A percentile compares a stretch with the other conserved stretches of the same genome.
Evolutionary conservation across 2,113 vertebrate species (phyloP).

Genomic region (Chlorodrepanis virens): DNA sequence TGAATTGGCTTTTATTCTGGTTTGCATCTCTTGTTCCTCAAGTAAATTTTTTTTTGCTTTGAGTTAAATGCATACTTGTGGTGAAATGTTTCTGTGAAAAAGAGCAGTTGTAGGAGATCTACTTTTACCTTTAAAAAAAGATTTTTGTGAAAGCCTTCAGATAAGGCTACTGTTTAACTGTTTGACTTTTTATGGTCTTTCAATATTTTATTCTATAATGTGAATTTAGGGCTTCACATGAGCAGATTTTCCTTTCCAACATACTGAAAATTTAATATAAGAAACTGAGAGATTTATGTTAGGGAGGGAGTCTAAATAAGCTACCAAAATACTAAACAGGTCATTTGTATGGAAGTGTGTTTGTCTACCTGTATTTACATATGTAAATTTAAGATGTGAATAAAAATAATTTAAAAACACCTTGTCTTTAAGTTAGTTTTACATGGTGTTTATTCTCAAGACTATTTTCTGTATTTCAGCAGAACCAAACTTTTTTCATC

Average conservation of each 20-base stretch:
- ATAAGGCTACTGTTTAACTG: background rate
- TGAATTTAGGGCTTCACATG: background rate
- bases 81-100: background rate
- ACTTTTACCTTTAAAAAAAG: background rate
- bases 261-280: background rate
- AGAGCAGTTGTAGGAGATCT: background rate
- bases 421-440: background rate
- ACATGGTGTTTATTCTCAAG: background rate
- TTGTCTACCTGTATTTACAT: background rate
- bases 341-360: background rate
- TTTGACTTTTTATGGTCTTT: background rate
- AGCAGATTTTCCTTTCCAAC: background rate
- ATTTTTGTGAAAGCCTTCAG: background rate
- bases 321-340: background rate
- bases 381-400: background rate
- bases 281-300: background rate
- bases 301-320: background rate
- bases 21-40: background rate
- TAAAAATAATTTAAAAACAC: background rate
- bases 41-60: background rate
- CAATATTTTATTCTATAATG: background rate
- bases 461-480: background rate
- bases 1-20: background rate
- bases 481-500: background rate
- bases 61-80: background rate